A percentile compares a stretch with the other conserved stretches of the same genome.
These are phyloP conservation scores for Metridium senile DNA, from an alignment of 92 coral and sea anemone species.

Conservation along the genomic window DNA sequence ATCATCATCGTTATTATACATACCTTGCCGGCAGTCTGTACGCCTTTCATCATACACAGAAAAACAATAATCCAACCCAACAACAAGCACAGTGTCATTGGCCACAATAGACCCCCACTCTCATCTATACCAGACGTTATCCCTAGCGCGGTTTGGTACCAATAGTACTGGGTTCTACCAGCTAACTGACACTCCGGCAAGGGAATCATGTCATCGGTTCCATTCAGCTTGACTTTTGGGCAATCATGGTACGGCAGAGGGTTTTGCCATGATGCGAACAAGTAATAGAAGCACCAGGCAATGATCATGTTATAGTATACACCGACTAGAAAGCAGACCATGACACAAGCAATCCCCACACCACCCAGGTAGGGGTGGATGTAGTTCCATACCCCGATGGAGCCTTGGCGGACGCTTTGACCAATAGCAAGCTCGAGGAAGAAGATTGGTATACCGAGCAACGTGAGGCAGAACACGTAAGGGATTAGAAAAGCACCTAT, in stretches of 20 bases:
- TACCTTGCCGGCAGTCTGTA: slow-evolving; percentile 81
- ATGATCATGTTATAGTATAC: slow-evolving; percentile 90
- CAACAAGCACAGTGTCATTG: slow-evolving; percentile 53
- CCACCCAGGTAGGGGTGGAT: slow-evolving; percentile 93
- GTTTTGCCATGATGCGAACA: slow-evolving; percentile 89
- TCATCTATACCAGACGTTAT: slow-evolving; percentile 51
- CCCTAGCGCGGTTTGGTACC: slow-evolving; percentile 65
- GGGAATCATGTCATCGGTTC: slow-evolving; percentile 36
- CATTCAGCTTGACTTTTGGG: slow-evolving; percentile 46
- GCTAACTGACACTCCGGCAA: slow-evolving; percentile 53
- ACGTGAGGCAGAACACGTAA: slow-evolving; percentile 68
- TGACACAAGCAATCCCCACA: slow-evolving; percentile 80
- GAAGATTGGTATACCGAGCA: slow-evolving; percentile 87
- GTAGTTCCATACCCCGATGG: slow-evolving; percentile 90
- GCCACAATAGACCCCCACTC: slow-evolving; percentile 66
- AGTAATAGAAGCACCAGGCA: slow-evolving; percentile 91
- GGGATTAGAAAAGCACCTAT: slow-evolving; percentile 94
- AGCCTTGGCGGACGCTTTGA: slow-evolving; percentile 85
- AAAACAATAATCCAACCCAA: slow-evolving; percentile 69
- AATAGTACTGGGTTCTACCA: slow-evolving; percentile 65
- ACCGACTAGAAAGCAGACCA: slow-evolving; percentile 72
- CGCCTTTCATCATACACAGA: slow-evolving; percentile 77
- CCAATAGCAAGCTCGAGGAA: slow-evolving; percentile 96
- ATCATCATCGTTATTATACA: not conserved
- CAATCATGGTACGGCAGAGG: slow-evolving; percentile 77